Conservation (phyloP, 2,113 vertebrate species). For the Tauraco erythrolophus region DNA sequence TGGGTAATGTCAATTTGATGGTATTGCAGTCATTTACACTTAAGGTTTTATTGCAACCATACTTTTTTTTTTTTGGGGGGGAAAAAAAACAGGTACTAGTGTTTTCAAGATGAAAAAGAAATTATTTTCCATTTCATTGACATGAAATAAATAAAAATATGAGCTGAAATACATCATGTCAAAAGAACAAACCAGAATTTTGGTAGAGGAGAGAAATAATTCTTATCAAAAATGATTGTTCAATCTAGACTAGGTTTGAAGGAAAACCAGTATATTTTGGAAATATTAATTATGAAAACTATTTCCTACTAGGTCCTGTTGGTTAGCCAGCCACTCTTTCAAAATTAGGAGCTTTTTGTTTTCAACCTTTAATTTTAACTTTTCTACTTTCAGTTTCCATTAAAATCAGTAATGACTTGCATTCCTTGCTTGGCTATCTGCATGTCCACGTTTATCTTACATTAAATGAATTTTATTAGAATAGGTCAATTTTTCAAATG, state of each 20-base stretch:
- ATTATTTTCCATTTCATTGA: neutral
- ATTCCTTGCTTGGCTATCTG: neutral
- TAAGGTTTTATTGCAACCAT: neutral
- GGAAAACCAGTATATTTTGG: neutral
- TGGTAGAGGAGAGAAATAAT: neutral
- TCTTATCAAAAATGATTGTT: neutral
- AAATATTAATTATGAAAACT: neutral
- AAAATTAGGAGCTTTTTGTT: neutral
- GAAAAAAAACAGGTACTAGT: neutral
- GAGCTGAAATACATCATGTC: neutral
- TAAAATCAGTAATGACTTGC: neutral
- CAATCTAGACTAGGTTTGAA: neutral
- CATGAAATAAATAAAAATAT: neutral
- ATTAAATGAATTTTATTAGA: neutral
- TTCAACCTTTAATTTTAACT: neutral
- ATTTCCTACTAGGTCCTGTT: neutral
- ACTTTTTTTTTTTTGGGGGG: neutral
- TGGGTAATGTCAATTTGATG: fast-evolving
- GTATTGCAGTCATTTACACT: neutral
- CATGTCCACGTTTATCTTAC: neutral
- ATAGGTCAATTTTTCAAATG: neutral
- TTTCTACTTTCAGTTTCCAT: neutral
- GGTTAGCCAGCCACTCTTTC: neutral
- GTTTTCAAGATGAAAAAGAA: neutral
- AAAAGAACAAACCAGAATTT: neutral